Conservation (phyloP, 1,140 invertebrate species). For the Contarinia nasturtii region DNA sequence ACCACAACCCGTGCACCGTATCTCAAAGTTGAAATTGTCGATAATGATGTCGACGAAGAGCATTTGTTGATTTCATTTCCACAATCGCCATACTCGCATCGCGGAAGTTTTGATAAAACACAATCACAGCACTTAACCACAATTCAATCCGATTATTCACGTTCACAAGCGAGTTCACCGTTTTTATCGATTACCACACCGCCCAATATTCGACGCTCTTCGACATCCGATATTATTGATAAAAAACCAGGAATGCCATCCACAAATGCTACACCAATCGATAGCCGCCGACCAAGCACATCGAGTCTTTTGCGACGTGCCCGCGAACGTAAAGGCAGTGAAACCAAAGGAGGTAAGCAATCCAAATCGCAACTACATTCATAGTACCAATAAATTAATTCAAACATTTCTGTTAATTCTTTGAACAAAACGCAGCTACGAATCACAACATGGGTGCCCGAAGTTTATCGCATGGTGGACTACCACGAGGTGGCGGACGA, state of each 20-base stretch:
- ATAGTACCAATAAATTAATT: neutral
- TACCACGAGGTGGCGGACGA: conserved; percentile 13
- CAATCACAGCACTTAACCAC: conserved; percentile 10
- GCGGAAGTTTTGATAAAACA: conserved; percentile 10
- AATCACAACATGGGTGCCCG: conserved; percentile 9
- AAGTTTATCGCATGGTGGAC: conserved; percentile 19
- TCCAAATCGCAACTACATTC: too few relatives aligned
- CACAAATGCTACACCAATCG: conserved; percentile 3
- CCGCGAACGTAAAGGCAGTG: conserved; percentile 19
- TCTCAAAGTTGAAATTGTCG: conserved; percentile 18
- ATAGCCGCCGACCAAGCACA: conserved; percentile 17
- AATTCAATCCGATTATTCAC: conserved; percentile 1
- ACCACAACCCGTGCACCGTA: conserved; percentile 10
- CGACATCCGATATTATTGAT: conserved; percentile 8
- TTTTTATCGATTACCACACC: conserved; percentile 3
- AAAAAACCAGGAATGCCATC: conserved; percentile 3
- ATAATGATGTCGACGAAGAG: conserved; percentile 13
- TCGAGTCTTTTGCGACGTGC: conserved; percentile 18
- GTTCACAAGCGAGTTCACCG: conserved; percentile 1
- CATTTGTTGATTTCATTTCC: conserved; percentile 9
- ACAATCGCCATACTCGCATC: conserved; percentile 12
- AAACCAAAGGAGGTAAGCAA: conserved; percentile 9
- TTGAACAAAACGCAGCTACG: too few relatives aligned
- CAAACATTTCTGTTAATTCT: too few relatives aligned
- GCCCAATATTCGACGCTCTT: conserved; percentile 6